A percentile compares a stretch with the other conserved stretches of the same genome.
Evolutionary conservation across 2,113 vertebrate species (phyloP).

Genomic region (Puffinus mauretanicus): DNA sequence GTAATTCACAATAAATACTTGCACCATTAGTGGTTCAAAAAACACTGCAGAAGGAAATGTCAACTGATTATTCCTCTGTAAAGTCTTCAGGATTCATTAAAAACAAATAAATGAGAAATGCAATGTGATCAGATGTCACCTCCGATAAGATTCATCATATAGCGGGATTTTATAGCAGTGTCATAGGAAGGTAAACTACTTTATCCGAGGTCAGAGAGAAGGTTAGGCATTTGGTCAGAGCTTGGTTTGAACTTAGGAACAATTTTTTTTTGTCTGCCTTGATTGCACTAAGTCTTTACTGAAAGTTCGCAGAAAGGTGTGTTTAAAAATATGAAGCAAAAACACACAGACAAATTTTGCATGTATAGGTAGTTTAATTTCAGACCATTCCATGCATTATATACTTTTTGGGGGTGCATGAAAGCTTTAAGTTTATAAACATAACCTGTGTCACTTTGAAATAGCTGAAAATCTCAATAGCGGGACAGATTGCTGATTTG

Average conservation of each 20-base stretch:
- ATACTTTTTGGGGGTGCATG: not conserved
- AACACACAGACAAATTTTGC: not conserved
- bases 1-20: not conserved
- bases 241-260: not conserved
- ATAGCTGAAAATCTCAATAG: not conserved
- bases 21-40: not conserved
- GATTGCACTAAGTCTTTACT: not conserved
- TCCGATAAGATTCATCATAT: not conserved
- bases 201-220: not conserved
- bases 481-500: not conserved
- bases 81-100: not conserved
- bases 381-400: not conserved
- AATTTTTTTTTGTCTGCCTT: not conserved
- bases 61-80: not conserved
- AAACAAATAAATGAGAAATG: not conserved
- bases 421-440: not conserved
- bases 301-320: not conserved
- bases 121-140: not conserved
- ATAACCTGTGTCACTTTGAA: not conserved
- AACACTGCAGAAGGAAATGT: not conserved
- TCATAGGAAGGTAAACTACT: not conserved
- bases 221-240: not conserved
- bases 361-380: not conserved
- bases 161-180: not conserved
- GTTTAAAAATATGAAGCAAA: not conserved